Conservation (phyloP, 2,888 invertebrate genomes). For the Camponotus fellah region DNA sequence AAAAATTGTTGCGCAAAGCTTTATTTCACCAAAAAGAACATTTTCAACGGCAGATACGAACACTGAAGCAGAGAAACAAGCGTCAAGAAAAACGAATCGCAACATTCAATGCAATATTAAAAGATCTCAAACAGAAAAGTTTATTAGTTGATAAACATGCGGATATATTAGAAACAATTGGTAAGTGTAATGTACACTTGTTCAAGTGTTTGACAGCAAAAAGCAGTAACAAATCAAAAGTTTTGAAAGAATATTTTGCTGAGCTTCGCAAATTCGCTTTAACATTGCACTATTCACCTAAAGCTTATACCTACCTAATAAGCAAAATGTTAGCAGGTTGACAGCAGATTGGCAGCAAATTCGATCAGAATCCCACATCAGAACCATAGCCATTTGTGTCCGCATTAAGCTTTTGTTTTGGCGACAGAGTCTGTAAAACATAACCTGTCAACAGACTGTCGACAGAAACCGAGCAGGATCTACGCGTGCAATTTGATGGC, state of each 20-base stretch:
- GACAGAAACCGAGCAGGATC: too few species aligned
- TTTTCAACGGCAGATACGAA: not conserved
- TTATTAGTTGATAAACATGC: not conserved
- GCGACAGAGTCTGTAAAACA: too few species aligned
- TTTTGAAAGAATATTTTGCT: not conserved
- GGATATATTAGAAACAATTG: not conserved
- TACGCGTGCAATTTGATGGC: too few species aligned
- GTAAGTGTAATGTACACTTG: not conserved
- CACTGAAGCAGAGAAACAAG: not conserved
- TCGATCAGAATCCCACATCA: too few species aligned
- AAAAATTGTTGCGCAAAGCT: conserved; percentile 1
- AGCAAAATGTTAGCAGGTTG: too few species aligned
- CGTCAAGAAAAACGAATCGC: not conserved
- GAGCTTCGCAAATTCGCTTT: conserved; percentile 5
- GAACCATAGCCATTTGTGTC: too few species aligned
- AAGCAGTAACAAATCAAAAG: not conserved
- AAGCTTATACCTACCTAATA: not conserved
- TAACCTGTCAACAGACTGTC: too few species aligned
- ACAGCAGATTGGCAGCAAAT: too few species aligned
- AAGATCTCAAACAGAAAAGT: not conserved
- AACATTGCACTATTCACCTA: not conserved
- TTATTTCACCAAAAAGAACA: not conserved
- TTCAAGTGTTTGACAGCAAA: not conserved
- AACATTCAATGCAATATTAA: not conserved
- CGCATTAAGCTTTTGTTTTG: too few species aligned